Percentiles rank a stretch among this genome's conserved stretches.
Evolutionary conservation across 1,140 invertebrate genomes (phyloP).

Genomic region (Ooceraea biroi): DNA sequence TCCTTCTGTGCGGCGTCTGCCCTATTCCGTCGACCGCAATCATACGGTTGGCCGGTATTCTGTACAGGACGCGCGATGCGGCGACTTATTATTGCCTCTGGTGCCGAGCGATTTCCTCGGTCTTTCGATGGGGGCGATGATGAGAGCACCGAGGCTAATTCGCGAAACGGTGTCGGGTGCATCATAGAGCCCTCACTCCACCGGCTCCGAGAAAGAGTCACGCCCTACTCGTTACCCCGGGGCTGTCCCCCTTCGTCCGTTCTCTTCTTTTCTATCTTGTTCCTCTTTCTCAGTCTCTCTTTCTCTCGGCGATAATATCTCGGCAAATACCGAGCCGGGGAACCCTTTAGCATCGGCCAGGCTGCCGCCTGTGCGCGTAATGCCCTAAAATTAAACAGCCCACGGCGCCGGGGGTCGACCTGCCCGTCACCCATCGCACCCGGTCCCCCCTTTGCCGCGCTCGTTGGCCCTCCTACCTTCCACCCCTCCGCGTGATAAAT

Average conservation of each 20-base stretch:
- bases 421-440: constrained; percentile 61
- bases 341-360: constrained; percentile 72
- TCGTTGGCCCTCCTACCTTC: constrained; percentile 22
- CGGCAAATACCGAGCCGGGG: constrained; percentile 74
- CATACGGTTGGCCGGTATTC: constrained; percentile 46
- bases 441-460: constrained; percentile 20
- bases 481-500: constrained; percentile 25
- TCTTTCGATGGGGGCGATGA: constrained; percentile 60
- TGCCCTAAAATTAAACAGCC: constrained; percentile 79
- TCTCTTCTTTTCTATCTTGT: too few species aligned
- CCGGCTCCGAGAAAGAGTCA: constrained; percentile 68
- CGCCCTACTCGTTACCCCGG: constrained; percentile 75
- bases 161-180: constrained; percentile 75
- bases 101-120: constrained; percentile 61
- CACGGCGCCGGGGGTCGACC: constrained; percentile 71
- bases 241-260: neutral
- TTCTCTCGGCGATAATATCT: constrained; percentile 76
- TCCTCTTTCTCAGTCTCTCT: neutral
- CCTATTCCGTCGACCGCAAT: constrained; percentile 41
- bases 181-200: constrained; percentile 64
- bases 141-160: constrained; percentile 70
- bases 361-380: constrained; percentile 76
- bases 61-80: constrained; percentile 15
- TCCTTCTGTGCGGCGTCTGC: neutral
- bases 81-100: constrained; percentile 36